These are phyloP conservation scores for Harpegnathos saltator DNA, from an alignment of 1,140 invertebrate genomes.

Conservation along the genomic window DNA sequence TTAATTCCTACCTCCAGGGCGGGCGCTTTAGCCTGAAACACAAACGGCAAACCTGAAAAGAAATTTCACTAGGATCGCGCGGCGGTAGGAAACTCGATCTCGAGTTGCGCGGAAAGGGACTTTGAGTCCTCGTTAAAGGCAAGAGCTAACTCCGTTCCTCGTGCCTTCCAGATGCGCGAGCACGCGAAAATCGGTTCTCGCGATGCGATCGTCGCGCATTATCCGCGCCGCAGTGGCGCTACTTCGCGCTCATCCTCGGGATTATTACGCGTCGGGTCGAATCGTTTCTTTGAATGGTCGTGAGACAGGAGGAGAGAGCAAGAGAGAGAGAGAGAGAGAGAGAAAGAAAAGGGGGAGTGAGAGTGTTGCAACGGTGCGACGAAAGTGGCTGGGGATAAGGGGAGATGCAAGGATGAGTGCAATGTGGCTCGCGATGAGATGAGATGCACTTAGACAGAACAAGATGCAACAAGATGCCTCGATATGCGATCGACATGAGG, in stretches of 20 bases:
- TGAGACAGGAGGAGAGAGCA: neutral
- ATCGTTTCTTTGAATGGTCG: slow-evolving; percentile 21
- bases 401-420: neutral
- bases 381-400: neutral
- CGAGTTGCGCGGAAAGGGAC: slow-evolving; percentile 30
- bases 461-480: slow-evolving; percentile 73
- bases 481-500: slow-evolving; percentile 10
- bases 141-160: slow-evolving; percentile 16
- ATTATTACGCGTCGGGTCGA: slow-evolving; percentile 2
- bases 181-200: slow-evolving; percentile 28
- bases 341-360: too few relatives aligned
- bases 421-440: slow-evolving; percentile 4
- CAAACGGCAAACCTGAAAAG: slow-evolving; percentile 83
- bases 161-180: neutral
- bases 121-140: slow-evolving; percentile 40
- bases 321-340: neutral
- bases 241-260: neutral
- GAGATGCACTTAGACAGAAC: slow-evolving; percentile 55
- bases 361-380: too few relatives aligned
- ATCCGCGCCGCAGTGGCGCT: neutral
- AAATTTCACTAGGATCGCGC: slow-evolving; percentile 56
- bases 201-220: slow-evolving; percentile 9
- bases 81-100: slow-evolving; percentile 28
- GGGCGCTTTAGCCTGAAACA: slow-evolving; percentile 86
- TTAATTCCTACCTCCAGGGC: slow-evolving; percentile 84